phyloP scores from a whole-genome alignment of 1,140 invertebrate genomes.

The Drosophila nikananu region DNA sequence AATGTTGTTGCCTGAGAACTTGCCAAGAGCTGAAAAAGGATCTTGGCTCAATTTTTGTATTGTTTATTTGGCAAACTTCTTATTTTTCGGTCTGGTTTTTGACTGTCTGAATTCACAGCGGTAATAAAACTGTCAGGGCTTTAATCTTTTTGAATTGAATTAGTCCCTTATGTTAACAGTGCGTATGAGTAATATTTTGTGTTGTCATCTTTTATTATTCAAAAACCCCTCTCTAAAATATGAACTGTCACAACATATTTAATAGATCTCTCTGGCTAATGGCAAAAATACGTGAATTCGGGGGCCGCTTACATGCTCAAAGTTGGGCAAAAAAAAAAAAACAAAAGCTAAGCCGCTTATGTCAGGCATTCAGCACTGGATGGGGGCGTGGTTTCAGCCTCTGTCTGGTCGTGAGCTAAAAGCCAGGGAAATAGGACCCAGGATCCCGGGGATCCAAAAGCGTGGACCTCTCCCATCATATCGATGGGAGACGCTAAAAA shows the following conservation, averaged over 20 bases:
- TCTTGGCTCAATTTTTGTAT: slow-evolving; percentile 19
- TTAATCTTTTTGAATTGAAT: background rate
- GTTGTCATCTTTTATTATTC: background rate
- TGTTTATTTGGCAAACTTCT: slow-evolving; percentile 16
- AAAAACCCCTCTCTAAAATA: background rate
- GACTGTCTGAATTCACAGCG: background rate
- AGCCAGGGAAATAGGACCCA: slow-evolving; percentile 42
- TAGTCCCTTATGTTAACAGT: background rate
- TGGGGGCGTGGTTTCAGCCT: slow-evolving; percentile 9
- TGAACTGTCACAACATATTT: slow-evolving; percentile 28
- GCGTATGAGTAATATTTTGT: slow-evolving; percentile 8
- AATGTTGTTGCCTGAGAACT: slow-evolving; percentile 2
- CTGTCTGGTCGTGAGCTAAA: slow-evolving; percentile 44
- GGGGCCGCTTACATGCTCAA: slow-evolving; percentile 63
- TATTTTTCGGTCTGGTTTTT: background rate
- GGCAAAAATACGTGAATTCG: slow-evolving; percentile 29
- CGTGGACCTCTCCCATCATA: slow-evolving; percentile 24
- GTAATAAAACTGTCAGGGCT: background rate
- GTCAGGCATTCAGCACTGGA: background rate
- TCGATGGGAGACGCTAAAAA: slow-evolving; percentile 59
- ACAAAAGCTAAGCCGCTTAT: slow-evolving; percentile 77
- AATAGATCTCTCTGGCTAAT: slow-evolving; percentile 30
- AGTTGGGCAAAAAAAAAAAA: slow-evolving; percentile 64
- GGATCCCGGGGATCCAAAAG: background rate
- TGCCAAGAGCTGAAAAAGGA: slow-evolving; percentile 36